Evolutionary conservation across 2,113 vertebrate species (phyloP).

Genomic region (Calonectris borealis): DNA sequence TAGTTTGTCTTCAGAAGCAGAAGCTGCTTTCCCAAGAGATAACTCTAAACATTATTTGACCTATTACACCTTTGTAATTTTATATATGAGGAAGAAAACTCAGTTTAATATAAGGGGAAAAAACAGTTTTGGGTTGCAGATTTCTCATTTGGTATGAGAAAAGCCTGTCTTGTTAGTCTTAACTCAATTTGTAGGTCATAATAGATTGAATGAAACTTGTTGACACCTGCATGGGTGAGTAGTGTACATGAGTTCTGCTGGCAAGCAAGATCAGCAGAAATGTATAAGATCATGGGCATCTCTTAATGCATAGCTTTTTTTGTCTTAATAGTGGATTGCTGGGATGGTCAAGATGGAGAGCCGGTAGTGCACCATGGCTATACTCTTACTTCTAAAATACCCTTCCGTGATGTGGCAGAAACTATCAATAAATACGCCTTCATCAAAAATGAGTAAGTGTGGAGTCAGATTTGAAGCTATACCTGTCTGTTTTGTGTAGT

Average conservation of each 20-base stretch:
- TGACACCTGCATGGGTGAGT: background rate
- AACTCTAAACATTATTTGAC: background rate
- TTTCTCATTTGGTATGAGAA: background rate
- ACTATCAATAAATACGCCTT: constrained; percentile 95
- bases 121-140: background rate
- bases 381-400: constrained; percentile 95
- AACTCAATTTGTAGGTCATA: background rate
- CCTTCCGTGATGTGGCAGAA: constrained; percentile 92
- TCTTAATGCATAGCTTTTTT: background rate
- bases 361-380: constrained; percentile 97
- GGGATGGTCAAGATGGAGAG: constrained; percentile 96
- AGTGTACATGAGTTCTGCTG: background rate
- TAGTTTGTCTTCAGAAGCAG: background rate
- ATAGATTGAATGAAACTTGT: background rate
- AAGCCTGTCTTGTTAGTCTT: background rate
- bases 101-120: background rate
- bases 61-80: background rate
- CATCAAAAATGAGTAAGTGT: constrained; percentile 90
- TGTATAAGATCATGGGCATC: fast-evolving
- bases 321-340: constrained; percentile 89
- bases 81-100: background rate
- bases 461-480: background rate
- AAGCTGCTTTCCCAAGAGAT: background rate
- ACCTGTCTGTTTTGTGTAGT: background rate
- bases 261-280: background rate